These are phyloP conservation scores for Solenopsis fugax DNA, from an alignment of 1,140 invertebrate genomes.

Conservation along the genomic window DNA sequence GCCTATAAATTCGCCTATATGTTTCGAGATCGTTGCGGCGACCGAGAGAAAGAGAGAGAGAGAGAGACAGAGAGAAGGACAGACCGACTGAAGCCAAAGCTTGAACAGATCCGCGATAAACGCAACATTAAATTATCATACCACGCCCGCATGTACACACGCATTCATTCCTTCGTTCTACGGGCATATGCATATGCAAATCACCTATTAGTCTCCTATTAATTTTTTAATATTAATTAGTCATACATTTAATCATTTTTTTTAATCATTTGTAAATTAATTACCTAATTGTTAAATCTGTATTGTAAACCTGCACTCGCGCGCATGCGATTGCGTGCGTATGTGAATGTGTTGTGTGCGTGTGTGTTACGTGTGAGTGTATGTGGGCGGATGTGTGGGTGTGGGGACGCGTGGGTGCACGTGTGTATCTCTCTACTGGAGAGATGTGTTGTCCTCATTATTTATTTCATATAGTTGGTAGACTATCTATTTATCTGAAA, in stretches of 20 bases:
- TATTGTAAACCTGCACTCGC: constrained; percentile 72
- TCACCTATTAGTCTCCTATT: constrained; percentile 81
- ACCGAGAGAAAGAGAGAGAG: constrained; percentile 31
- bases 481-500: constrained; percentile 83
- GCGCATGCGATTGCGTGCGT: constrained; percentile 31
- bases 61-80: not conserved
- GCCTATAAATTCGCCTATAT: constrained; percentile 30
- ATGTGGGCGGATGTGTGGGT: constrained; percentile 12
- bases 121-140: constrained; percentile 56
- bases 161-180: constrained; percentile 81
- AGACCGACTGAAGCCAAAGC: constrained; percentile 10
- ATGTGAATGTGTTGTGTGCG: not conserved
- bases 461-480: constrained; percentile 82
- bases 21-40: constrained; percentile 66
- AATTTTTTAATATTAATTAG: constrained; percentile 83
- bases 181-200: constrained; percentile 80
- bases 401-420: not conserved
- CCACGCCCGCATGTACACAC: constrained; percentile 67
- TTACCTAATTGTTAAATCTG: constrained; percentile 80
- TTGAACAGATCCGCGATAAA: constrained; percentile 67
- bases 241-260: constrained; percentile 80
- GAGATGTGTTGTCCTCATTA: constrained; percentile 71
- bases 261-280: constrained; percentile 78
- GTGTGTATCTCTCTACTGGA: constrained; percentile 32
- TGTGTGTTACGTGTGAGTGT: not conserved